phyloP scores from a whole-genome alignment of 2,888 invertebrate species.

The Xanthorhoe spadicearia region DNA sequence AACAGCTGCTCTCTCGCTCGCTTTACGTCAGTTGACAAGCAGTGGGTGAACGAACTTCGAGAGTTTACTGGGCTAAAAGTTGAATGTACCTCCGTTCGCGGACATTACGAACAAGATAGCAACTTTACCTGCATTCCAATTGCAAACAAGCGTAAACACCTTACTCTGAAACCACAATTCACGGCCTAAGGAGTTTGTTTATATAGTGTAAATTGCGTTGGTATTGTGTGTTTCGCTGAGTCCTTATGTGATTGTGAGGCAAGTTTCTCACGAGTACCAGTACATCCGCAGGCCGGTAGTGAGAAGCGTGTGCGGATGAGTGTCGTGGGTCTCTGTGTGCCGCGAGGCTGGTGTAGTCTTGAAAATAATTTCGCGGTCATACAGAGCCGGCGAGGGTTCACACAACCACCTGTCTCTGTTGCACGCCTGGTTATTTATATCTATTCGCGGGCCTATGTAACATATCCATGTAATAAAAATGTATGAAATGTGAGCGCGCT shows the following conservation, averaged over 20 bases:
- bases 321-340: constrained; percentile 60
- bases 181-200: constrained; percentile 36
- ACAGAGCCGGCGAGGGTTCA: constrained; percentile 80
- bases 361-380: constrained; percentile 85
- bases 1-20: constrained; percentile 65
- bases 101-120: constrained; percentile 85
- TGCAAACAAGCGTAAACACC: constrained; percentile 65
- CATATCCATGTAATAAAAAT: constrained; percentile 54
- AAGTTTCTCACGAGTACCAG: constrained; percentile 83
- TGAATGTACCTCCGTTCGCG: constrained; percentile 85
- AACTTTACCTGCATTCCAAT: constrained; percentile 75
- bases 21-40: constrained; percentile 84
- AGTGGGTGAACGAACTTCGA: constrained; percentile 84
- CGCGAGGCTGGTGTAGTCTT: constrained; percentile 82
- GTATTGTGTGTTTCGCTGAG: constrained; percentile 41
- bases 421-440: constrained; percentile 83
- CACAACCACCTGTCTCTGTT: constrained; percentile 82
- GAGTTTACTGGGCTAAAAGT: constrained; percentile 86
- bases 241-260: constrained; percentile 60
- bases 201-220: constrained; percentile 62
- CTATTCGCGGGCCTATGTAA: constrained; percentile 77
- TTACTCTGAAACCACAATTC: constrained; percentile 50
- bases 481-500: constrained; percentile 34
- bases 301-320: constrained; percentile 72
- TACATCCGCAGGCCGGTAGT: constrained; percentile 72